phyloP scores from a whole-genome alignment of 2,888 invertebrate species.

The Harmothoe impar region DNA sequence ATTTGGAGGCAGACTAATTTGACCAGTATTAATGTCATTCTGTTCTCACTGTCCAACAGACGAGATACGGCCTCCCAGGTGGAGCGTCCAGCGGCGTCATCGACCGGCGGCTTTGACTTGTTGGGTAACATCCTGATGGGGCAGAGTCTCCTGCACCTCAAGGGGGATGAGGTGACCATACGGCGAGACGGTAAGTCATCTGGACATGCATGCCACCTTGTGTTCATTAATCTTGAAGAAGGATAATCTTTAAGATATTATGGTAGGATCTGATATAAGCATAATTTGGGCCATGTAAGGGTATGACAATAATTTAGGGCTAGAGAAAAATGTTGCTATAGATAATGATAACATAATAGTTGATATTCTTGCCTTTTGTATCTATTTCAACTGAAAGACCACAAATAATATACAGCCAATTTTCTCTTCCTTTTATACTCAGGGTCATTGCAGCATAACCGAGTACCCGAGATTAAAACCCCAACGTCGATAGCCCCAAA shows the following conservation, averaged over 20 bases:
- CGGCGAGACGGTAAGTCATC: conserved; percentile 80
- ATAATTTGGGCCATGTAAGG: too few relatives aligned
- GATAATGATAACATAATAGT: too few relatives aligned
- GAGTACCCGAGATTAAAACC: background rate
- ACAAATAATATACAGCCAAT: too few relatives aligned
- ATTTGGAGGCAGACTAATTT: too few relatives aligned
- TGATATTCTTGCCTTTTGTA: too few relatives aligned
- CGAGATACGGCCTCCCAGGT: conserved; percentile 43
- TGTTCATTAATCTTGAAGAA: too few relatives aligned
- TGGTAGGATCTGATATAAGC: too few relatives aligned
- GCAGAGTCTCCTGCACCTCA: conserved; percentile 80
- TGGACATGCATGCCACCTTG: background rate
- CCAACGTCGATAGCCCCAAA: background rate
- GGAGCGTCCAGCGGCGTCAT: background rate
- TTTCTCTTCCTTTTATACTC: background rate
- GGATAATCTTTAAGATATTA: too few relatives aligned
- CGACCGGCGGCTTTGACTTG: conserved; percentile 75
- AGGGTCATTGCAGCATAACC: background rate
- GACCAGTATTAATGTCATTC: too few relatives aligned
- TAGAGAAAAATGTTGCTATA: too few relatives aligned
- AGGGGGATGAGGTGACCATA: conserved; percentile 81
- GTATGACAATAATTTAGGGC: too few relatives aligned
- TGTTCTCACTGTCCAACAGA: background rate
- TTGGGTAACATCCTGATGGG: conserved; percentile 82
- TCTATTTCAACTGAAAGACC: too few relatives aligned